Evolutionary conservation across 2,113 vertebrate species (phyloP), one percentile per base, ranked within the genome.

Genomic region (Physeter macrocephalus): DNA sequence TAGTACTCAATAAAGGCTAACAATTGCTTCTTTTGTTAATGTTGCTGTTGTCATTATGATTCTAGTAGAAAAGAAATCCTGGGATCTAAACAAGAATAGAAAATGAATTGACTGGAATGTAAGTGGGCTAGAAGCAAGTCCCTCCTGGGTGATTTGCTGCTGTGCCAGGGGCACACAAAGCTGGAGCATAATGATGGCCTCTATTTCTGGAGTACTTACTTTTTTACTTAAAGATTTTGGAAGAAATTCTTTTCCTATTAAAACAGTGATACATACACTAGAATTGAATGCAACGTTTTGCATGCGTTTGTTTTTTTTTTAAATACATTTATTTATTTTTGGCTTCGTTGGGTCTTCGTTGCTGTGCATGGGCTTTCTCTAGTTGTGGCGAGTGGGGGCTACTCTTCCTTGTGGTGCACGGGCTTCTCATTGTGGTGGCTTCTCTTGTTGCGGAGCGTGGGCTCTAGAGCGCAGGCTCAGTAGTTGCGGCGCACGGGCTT

Each of bases 201-300:
- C 61, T 80, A 54, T 71, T 88, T 92, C 69, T 90, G 66, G 59
- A 95, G 41, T 93, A 81, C 72, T 85, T 84, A 36, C 77, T 46
- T 72, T 75, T 86, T 88, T 67, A 67, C n/a, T 41, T 83, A 77
- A 88, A 87, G 36, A 59, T 91, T 91, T 93, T 72, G 74, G 20
- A 64, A 86, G 52, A 96, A 61, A 46, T 64, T 49, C 41, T 78
- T 78, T 93, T 95, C 75, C 43, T 94, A 54, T 94, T 57, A 62
- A 94, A 94, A 69, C 54, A 66, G 64, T 66, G 78, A 39, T 17
- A 52, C 36, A 36, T 57, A 61, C 39, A 69, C 36, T 67, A 39
- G 27, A 81, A 67, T 77, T 43, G 23, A 59, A 62, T 49, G 64
- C 64, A 84, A 34, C 12, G 8, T 78, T 91, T 81, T 85, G 14